These are phyloP conservation scores for Nymphalis polychloros DNA, from an alignment of 2,888 invertebrate species.

Conservation along the genomic window DNA sequence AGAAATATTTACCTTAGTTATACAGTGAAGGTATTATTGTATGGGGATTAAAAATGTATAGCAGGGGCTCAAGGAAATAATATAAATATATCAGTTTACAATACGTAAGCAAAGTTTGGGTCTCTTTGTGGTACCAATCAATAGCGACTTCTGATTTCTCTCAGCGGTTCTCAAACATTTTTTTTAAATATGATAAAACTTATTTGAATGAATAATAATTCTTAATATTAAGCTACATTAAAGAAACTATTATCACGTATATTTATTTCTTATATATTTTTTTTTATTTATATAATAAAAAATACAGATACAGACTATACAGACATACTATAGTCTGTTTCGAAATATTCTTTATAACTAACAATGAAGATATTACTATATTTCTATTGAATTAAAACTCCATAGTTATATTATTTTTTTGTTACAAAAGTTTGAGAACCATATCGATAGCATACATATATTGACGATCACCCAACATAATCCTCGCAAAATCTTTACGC, in stretches of 20 bases:
- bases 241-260: no score
- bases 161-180: slow-evolving; percentile 57
- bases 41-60: slow-evolving; percentile 63
- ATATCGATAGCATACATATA: slow-evolving; percentile 51
- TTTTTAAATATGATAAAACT: neutral
- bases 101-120: slow-evolving; percentile 68
- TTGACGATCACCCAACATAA: slow-evolving; percentile 62
- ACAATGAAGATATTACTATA: no score
- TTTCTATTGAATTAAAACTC: no score
- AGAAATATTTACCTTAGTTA: slow-evolving; percentile 47
- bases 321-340: no score
- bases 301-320: no score
- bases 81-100: slow-evolving; percentile 80
- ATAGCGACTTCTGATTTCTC: slow-evolving; percentile 53
- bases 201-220: neutral
- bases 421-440: slow-evolving; percentile 57
- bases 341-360: no score
- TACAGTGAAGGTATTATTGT: slow-evolving; percentile 42
- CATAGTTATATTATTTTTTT: neutral
- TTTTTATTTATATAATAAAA: no score
- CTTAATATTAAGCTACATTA: no score
- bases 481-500: slow-evolving; percentile 76
- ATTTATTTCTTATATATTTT: no score
- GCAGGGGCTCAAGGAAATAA: slow-evolving; percentile 70
- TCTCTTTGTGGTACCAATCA: slow-evolving; percentile 75